These are phyloP conservation scores for Falco columbarius DNA, from an alignment of 2,797 vertebrate genomes.

Conservation along the genomic window DNA sequence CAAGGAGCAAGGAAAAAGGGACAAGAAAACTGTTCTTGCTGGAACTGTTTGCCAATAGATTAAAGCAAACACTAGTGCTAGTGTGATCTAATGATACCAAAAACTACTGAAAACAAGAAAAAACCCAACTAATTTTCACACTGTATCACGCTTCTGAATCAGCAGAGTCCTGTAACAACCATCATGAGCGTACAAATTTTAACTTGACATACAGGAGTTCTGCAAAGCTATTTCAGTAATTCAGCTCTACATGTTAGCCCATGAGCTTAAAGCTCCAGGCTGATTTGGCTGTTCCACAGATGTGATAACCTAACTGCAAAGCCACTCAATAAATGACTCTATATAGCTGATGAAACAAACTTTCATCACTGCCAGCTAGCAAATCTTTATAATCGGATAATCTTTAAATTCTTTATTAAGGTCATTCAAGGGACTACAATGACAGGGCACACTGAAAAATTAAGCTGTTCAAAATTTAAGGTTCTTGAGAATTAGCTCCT, in stretches of 20 bases:
- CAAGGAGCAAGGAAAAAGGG: background rate
- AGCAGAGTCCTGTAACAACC: background rate
- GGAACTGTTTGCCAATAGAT: background rate
- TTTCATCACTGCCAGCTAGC: background rate
- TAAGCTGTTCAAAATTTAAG: background rate
- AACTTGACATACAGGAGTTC: background rate
- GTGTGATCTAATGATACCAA: background rate
- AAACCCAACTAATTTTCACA: background rate
- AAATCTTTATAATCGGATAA: slow-evolving; percentile 43
- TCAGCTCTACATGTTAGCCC: background rate
- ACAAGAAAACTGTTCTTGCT: background rate
- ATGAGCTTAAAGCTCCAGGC: background rate
- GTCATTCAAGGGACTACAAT: background rate
- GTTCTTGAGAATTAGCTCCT: background rate
- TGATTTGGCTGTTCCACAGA: background rate
- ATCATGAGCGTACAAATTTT: background rate
- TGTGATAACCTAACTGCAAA: background rate
- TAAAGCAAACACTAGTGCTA: background rate
- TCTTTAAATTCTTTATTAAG: slow-evolving; percentile 30
- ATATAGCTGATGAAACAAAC: slow-evolving; percentile 29
- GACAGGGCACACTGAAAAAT: background rate
- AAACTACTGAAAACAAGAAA: background rate
- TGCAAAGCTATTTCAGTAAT: background rate
- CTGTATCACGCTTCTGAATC: background rate
- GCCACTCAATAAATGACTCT: slow-evolving; percentile 27